Evolutionary conservation across 2,888 invertebrate genomes (phyloP), one percentile per base, ranked within the genome.

Genomic region (Oscheius sp.): DNA sequence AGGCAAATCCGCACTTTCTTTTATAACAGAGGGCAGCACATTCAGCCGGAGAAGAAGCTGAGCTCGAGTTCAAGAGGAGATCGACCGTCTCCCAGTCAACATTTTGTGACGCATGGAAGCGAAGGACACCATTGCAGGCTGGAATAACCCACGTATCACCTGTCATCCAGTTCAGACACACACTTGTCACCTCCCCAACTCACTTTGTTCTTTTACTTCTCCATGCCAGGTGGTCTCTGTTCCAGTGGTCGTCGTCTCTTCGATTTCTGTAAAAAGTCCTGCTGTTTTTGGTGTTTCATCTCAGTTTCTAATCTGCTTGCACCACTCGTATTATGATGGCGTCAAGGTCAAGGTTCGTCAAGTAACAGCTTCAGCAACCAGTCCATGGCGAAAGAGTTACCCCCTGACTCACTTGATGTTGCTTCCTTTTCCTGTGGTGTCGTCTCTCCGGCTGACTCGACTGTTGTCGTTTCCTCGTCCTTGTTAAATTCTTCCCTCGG

Each of bases 71-170:
- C 29, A 84, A 75, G 29, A 83, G 78, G 16, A 84, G 75, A 43
- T 81, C 80, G 9, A 82, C 80, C 13, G 81, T 80, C 21, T 84
- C 82, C 68, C 75, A 77, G 69, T 84, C 84, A 52, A 84, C 76
- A 18, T 74, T 41, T 9, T 69, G 75, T 9, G 74, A 74, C 0
- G 76, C 78, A 49, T 63, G 61, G 78, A 81, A 82, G 6, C 68
- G 71, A 6, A 82, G 52, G 18, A 49, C 46, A 18, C 77, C 79
- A 21, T 55, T 41, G 64, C 78, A 80, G 1, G 13, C 78, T 78
- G 70, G 12, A 69, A 58, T 43, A 18, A 45, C 29, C 21, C 45
- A 27, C 35, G 56, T 69, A 35, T 35, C 41, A 18, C n/a, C 18
- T 7, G 35, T 35, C 35, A 35, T 9, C 35, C 35, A 35, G 35